phyloP scores from a whole-genome alignment of 2,888 invertebrate genomes.

The Bellardia pandia region DNA sequence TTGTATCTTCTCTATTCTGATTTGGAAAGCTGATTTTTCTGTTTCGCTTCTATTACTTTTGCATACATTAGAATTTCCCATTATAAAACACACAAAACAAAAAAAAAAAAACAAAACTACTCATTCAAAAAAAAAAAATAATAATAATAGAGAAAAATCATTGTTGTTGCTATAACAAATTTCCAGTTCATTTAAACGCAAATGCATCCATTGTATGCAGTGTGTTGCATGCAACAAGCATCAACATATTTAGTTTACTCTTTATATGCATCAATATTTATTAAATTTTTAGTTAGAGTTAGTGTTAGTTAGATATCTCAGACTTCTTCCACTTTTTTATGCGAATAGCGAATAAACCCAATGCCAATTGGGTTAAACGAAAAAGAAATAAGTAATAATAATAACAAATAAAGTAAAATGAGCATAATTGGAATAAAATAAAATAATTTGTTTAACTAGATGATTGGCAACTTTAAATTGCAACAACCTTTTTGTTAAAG shows the following conservation, averaged over 20 bases:
- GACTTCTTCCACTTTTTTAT: constrained; percentile 11
- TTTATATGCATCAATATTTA: constrained; percentile 61
- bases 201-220: constrained; percentile 1
- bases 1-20: neutral
- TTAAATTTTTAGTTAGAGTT: constrained; percentile 12
- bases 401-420: constrained; percentile 36
- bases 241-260: constrained; percentile 57
- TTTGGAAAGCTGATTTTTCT: constrained; percentile 44
- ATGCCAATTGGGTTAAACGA: constrained; percentile 71
- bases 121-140: neutral
- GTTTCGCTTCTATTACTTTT: constrained; percentile 63
- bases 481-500: neutral
- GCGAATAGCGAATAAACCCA: constrained; percentile 38
- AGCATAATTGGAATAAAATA: constrained; percentile 25
- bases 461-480: constrained; percentile 12
- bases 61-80: constrained; percentile 42
- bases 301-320: constrained; percentile 1
- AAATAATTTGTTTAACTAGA: constrained; percentile 8
- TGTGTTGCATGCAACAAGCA: constrained; percentile 47
- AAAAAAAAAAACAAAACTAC: neutral
- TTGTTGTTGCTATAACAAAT: constrained; percentile 26
- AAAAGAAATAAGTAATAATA: neutral
- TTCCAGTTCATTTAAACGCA: constrained; percentile 67
- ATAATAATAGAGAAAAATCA: neutral
- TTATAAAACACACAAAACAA: neutral